Evolutionary conservation across 2,888 invertebrate genomes (phyloP).

Genomic region (Palloptera scutellata): DNA sequence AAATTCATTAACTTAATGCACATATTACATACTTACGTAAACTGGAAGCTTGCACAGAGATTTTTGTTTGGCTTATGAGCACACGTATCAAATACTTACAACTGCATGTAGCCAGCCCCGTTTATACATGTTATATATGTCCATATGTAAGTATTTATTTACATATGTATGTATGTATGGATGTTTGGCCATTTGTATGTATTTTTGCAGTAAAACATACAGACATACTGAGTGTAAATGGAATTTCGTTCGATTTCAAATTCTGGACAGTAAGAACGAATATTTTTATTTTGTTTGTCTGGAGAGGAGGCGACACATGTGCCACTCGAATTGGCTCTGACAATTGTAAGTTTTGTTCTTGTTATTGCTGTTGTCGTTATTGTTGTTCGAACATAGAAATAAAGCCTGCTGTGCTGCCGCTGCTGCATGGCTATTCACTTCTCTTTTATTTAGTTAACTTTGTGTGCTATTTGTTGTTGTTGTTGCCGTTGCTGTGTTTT

Average conservation of each 20-base stretch:
- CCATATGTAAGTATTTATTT: conserved; percentile 6
- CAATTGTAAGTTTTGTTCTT: conserved; percentile 24
- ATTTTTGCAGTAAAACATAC: conserved; percentile 6
- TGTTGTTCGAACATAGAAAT: conserved; percentile 9
- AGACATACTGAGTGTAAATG: conserved; percentile 13
- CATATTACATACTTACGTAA: too few relatives aligned
- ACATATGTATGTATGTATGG: neutral
- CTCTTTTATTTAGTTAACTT: too few relatives aligned
- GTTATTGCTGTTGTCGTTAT: conserved; percentile 14
- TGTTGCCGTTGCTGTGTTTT: neutral
- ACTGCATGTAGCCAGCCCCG: neutral
- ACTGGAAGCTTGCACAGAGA: too few relatives aligned
- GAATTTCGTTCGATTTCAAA: neutral
- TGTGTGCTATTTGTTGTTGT: too few relatives aligned
- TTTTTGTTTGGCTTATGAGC: neutral
- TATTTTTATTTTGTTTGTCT: neutral
- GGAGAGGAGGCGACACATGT: conserved; percentile 18
- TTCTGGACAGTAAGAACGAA: neutral
- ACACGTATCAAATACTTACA: neutral
- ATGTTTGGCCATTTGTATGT: conserved; percentile 15
- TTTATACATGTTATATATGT: conserved; percentile 7
- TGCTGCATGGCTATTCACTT: too few relatives aligned
- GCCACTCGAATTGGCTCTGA: conserved; percentile 36
- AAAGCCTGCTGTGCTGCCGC: too few relatives aligned
- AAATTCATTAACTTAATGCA: too few relatives aligned